phyloP scores from a whole-genome alignment of 2,113 vertebrate species.

The Phainopepla nitens region DNA sequence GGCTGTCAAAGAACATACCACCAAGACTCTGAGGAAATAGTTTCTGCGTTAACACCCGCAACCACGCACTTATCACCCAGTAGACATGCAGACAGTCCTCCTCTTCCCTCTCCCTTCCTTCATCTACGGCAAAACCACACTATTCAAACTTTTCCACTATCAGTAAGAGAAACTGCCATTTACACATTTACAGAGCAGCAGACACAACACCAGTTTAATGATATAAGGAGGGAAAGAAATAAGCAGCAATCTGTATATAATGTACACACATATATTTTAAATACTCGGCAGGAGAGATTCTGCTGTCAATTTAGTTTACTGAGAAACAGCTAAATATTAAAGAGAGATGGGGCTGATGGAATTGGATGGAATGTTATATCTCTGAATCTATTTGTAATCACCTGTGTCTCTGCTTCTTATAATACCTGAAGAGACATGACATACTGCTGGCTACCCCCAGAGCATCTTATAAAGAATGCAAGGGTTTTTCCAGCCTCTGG shows the following conservation, averaged over 20 bases:
- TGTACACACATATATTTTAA: constrained; percentile 7
- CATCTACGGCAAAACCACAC: background rate
- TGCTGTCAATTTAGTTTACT: constrained; percentile 19
- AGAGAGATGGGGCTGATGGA: background rate
- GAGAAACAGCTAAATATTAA: constrained; percentile 29
- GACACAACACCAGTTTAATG: constrained; percentile 48
- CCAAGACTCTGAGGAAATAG: constrained; percentile 32
- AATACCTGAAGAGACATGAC: background rate
- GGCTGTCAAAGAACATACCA: constrained; percentile 47
- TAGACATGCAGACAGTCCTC: constrained; percentile 8
- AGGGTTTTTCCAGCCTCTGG: background rate
- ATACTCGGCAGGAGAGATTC: background rate
- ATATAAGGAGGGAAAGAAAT: constrained; percentile 2
- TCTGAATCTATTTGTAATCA: constrained; percentile 31
- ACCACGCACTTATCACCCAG: constrained; percentile 43
- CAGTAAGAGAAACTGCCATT: constrained; percentile 40
- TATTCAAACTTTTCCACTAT: constrained; percentile 25
- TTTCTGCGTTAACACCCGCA: constrained; percentile 45
- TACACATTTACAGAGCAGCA: constrained; percentile 50
- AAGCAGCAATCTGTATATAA: background rate
- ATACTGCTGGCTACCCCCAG: background rate
- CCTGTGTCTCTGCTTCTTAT: background rate
- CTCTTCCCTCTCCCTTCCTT: background rate
- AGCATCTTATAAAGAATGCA: background rate
- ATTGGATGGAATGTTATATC: background rate